Evolutionary conservation across 2,888 invertebrate genomes (phyloP).

Genomic region (Netelia inedita): DNA sequence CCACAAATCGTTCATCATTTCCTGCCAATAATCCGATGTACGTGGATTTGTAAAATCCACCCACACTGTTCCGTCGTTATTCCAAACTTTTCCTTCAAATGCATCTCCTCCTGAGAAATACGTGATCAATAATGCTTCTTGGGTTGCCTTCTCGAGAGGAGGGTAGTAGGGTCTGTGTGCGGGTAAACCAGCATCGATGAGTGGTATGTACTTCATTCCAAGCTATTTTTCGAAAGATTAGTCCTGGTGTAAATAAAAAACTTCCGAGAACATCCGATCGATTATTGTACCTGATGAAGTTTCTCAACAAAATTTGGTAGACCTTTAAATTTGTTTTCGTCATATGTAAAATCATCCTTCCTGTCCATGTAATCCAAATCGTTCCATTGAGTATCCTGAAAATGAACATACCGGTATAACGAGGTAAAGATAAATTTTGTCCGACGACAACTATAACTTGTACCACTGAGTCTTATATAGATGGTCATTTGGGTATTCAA

Average conservation of each 20-base stretch:
- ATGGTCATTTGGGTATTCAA: not conserved
- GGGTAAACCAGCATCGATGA: conserved; percentile 92
- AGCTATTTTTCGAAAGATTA: conserved; percentile 76
- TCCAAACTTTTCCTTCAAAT: conserved; percentile 93
- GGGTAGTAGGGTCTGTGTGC: conserved; percentile 91
- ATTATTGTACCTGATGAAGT: conserved; percentile 86
- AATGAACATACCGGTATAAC: conserved; percentile 54
- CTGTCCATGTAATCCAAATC: conserved; percentile 94
- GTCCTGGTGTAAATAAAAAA: conserved; percentile 25
- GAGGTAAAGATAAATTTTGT: not conserved
- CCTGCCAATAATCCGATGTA: conserved; percentile 90
- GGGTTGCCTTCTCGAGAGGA: conserved; percentile 91
- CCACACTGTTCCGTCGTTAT: conserved; percentile 89
- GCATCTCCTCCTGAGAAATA: conserved; percentile 85
- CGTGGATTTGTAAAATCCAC: conserved; percentile 94
- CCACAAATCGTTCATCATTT: conserved; percentile 89
- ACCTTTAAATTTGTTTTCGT: conserved; percentile 87
- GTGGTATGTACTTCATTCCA: conserved; percentile 92
- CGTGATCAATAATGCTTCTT: conserved; percentile 91
- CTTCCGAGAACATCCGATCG: conserved; percentile 26
- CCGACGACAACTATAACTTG: not conserved
- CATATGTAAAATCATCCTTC: conserved; percentile 92
- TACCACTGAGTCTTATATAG: not conserved
- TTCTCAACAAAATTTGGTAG: conserved; percentile 90
- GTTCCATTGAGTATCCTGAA: conserved; percentile 93